Base-by-base conservation (phyloP, 2,797 vertebrate species). In the Enteromius paludinosus region DNA sequence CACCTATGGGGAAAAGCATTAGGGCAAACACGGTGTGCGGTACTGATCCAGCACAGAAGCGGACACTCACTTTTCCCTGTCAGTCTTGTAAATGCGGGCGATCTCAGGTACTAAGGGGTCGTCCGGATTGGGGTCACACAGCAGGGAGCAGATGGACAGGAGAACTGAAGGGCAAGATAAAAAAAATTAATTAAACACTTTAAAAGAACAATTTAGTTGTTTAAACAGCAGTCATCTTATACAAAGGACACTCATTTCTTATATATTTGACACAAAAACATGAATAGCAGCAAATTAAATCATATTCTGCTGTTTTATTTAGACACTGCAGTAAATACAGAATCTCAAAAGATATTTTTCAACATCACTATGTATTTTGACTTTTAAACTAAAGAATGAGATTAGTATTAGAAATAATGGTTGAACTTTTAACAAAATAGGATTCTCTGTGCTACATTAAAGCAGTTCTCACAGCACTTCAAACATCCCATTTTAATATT, bases 11-110 rank as follows among this genome's bases (percentile, higher is more conserved):
- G 25, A 23, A 28, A 25, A 62, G 25, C 5, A 25, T 30, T 28
- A n/a, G 18, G 17, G 41, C 56, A 78, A 61, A 78, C 15, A 25
- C 3, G 61, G 30, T 47, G 20, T 25, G 15, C 8, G 30, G 28
- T 65, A 20, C 15, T 30, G 35, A 45, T 15, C 56, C n/a, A 28
- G 70, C 28, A 20, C 45, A 47, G 6, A 33, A 0, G 25, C 47
- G 28, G 3, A 47, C 35, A 95, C 97, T 95, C 90, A 98, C 97
- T 98, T 99, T 96, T 98, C 97, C 97, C 97, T 98, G 97, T 99
- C 97, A 96, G 97, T 99, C 97, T 99, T 99, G 96, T 99, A 99
- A 96, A 99, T 99, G 95, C 97, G 97, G 94, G 97, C 97, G 92
- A 99, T 99, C 97, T 99, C 97, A 84, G 97, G 97, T 97, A 99